Evolutionary conservation across 1,140 invertebrate species (phyloP).

Genomic region (Drosophila tani): DNA sequence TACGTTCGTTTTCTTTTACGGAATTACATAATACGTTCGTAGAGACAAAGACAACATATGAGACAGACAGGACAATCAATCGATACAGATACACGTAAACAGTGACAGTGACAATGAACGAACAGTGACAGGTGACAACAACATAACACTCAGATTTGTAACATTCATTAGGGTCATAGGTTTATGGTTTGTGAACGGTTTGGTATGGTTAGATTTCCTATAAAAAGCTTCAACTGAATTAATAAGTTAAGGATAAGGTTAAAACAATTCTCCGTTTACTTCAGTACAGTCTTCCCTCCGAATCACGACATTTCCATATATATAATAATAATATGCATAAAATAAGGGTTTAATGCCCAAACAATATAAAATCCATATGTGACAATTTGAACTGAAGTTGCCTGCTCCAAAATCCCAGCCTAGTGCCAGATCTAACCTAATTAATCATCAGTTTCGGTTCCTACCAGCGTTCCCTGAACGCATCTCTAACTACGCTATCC

Average conservation of each 20-base stretch:
- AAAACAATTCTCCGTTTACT: conserved; percentile 18
- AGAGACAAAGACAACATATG: conserved; percentile 59
- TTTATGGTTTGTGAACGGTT: conserved; percentile 5
- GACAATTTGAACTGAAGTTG: conserved; percentile 66
- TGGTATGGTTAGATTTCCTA: neutral
- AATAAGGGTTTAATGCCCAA: conserved; percentile 41
- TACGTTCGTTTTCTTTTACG: conserved; percentile 16
- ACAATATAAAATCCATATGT: conserved; percentile 53
- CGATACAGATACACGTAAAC: conserved; percentile 52
- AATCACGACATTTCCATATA: conserved; percentile 13
- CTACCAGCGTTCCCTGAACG: conserved; percentile 54
- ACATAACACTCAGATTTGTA: conserved; percentile 69
- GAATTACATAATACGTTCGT: conserved; percentile 31
- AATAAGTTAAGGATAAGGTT: conserved; percentile 5
- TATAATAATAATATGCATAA: conserved; percentile 25
- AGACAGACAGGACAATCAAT: conserved; percentile 42
- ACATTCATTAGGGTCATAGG: conserved; percentile 36
- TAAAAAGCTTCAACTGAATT: conserved; percentile 11
- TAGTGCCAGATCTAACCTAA: conserved; percentile 32
- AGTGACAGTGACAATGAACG: conserved; percentile 62
- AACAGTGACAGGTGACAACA: conserved; percentile 69
- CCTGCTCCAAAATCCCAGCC: conserved; percentile 9
- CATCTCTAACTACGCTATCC: conserved; percentile 42
- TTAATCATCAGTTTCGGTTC: conserved; percentile 42
- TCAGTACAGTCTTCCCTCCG: conserved; percentile 36